phyloP scores from a whole-genome alignment of 2,113 vertebrate genomes.

The Coturnix japonica region DNA sequence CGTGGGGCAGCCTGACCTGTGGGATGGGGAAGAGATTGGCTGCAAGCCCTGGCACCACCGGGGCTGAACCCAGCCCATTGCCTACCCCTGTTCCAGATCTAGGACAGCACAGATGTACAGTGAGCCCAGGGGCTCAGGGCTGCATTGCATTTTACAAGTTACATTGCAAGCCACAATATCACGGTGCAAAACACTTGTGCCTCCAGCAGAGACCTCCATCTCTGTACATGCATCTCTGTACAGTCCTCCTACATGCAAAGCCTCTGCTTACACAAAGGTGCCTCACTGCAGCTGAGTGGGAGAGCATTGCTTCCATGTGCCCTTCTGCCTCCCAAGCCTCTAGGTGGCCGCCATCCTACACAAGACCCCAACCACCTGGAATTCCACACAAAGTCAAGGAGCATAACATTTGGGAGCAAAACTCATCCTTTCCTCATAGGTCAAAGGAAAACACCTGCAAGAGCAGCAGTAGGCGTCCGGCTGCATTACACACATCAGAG shows the following conservation, averaged over 20 bases:
- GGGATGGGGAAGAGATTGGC: background rate
- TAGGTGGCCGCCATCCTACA: rapidly evolving
- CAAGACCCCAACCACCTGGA: background rate
- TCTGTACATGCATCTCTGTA: rapidly evolving
- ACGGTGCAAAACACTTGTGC: background rate
- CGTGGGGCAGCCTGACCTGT: background rate
- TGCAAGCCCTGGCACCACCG: background rate
- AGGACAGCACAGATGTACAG: rapidly evolving
- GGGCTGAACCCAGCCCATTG: background rate
- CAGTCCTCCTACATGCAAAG: rapidly evolving
- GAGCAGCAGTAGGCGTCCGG: background rate
- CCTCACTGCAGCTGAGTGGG: background rate
- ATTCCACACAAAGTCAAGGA: background rate
- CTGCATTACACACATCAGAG: background rate
- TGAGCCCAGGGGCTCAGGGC: background rate
- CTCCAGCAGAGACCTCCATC: background rate
- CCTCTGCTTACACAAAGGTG: background rate
- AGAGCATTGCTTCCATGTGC: background rate
- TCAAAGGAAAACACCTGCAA: background rate
- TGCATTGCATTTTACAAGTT: no score
- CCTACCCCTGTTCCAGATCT: background rate
- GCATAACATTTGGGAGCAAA: rapidly evolving
- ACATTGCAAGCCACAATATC: no score
- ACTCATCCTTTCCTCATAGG: background rate
- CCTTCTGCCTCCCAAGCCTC: background rate